Percentiles rank a stretch among this genome's conserved stretches.
These are phyloP conservation scores for Anoncus sp. DNA, from an alignment of 2,888 invertebrate genomes.

Conservation along the genomic window DNA sequence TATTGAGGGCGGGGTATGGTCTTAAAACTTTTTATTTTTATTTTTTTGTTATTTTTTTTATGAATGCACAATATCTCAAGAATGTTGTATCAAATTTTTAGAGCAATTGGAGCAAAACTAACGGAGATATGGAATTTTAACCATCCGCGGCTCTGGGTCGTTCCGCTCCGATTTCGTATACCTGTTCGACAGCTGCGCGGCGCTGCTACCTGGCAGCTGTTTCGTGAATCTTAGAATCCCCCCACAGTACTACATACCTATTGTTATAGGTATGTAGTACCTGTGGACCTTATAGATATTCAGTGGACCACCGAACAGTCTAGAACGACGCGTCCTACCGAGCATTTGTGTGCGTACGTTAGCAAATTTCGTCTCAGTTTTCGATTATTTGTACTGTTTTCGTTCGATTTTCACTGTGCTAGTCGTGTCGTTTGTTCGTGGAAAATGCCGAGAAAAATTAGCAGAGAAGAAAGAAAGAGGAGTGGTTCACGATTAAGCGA, in stretches of 20 bases:
- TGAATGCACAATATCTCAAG: constrained; percentile 33
- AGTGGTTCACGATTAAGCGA: constrained; percentile 36
- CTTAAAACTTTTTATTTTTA: constrained; percentile 15
- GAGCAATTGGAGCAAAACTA: constrained; percentile 41
- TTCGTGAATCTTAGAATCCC: constrained; percentile 12
- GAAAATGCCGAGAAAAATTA: constrained; percentile 37
- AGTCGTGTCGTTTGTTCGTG: constrained; percentile 11
- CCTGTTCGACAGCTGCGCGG: constrained; percentile 15
- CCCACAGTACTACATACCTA: constrained; percentile 23
- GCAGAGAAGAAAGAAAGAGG: constrained; percentile 30
- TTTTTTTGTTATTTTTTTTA: constrained; percentile 14
- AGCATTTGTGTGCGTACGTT: constrained; percentile 38
- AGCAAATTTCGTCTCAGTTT: constrained; percentile 37
- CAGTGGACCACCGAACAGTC: constrained; percentile 24
- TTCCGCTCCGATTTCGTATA: constrained; percentile 42
- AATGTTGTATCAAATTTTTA: constrained; percentile 46
- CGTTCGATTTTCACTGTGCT: constrained; percentile 34
- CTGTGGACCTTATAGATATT: constrained; percentile 35
- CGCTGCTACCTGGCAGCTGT: constrained; percentile 27
- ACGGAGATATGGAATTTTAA: constrained; percentile 43
- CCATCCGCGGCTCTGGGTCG: constrained; percentile 34
- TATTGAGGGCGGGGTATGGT: neutral
- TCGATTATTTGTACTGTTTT: constrained; percentile 15
- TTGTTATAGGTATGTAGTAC: constrained; percentile 5
- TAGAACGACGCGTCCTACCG: constrained; percentile 31